Percentiles rank a stretch among this genome's conserved stretches.
These are phyloP conservation scores for Notocelia uddmanniana DNA, from an alignment of 2,888 invertebrate species.

Conservation along the genomic window DNA sequence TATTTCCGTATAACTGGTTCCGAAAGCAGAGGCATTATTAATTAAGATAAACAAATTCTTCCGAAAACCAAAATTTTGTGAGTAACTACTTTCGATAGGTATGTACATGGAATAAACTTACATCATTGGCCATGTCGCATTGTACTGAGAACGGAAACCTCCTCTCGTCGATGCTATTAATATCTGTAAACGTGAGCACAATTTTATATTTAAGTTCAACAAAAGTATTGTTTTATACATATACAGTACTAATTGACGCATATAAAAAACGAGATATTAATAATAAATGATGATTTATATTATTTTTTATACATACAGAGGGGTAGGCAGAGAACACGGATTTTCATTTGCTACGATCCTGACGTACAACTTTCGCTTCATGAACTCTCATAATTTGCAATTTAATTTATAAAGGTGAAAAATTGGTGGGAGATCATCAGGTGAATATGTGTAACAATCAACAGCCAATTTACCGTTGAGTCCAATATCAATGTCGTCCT, in stretches of 20 bases:
- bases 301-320: too few relatives aligned
- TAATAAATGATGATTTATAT: too few relatives aligned
- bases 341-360: too few relatives aligned
- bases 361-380: too few relatives aligned
- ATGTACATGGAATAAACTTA: constrained; percentile 49
- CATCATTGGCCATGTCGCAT: constrained; percentile 60
- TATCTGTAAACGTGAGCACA: constrained; percentile 53
- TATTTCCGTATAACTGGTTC: too few relatives aligned
- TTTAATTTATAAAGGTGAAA: not conserved
- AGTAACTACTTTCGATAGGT: not conserved
- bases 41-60: not conserved
- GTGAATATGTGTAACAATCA: not conserved
- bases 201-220: too few relatives aligned
- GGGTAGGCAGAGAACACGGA: too few relatives aligned
- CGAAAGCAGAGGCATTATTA: too few relatives aligned
- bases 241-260: too few relatives aligned
- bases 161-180: constrained; percentile 59
- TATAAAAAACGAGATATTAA: too few relatives aligned
- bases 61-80: not conserved
- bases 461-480: constrained; percentile 50
- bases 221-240: too few relatives aligned
- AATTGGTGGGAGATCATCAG: constrained; percentile 1
- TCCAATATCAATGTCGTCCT: constrained; percentile 60
- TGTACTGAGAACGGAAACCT: constrained; percentile 56
- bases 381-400: too few relatives aligned